Conservation (phyloP, 2,888 invertebrate genomes). For the Empis livida region DNA sequence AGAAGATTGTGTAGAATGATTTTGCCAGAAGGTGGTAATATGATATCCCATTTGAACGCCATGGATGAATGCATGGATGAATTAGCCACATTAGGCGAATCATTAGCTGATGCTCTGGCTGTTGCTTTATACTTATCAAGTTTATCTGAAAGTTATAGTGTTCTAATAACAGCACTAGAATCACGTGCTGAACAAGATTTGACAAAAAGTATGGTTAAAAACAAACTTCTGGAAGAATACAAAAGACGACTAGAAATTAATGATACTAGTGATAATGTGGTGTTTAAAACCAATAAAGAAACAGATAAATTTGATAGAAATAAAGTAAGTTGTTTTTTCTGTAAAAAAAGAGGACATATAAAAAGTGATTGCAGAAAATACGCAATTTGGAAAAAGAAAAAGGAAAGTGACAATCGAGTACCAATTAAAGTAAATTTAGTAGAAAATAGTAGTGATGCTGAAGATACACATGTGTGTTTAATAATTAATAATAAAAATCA, state of each 20-base stretch:
- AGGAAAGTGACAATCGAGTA: neutral
- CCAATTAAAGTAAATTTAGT: conserved; percentile 2
- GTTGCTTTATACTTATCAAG: neutral
- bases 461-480: neutral
- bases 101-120: neutral
- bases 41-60: neutral
- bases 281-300: conserved; percentile 1
- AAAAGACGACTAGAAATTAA: conserved; percentile 5
- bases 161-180: conserved; percentile 3
- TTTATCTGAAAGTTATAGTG: neutral
- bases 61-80: neutral
- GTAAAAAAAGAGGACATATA: too few species aligned
- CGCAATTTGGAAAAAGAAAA: conserved; percentile 7
- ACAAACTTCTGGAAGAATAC: conserved; percentile 8
- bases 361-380: conserved; percentile 11
- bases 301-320: neutral
- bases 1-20: neutral
- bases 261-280: neutral
- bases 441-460: neutral
- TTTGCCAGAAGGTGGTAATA: neutral
- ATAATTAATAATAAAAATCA: neutral
- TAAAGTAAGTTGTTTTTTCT: too few species aligned
- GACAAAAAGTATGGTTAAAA: conserved; percentile 10
- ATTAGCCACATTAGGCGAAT: neutral
- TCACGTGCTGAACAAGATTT: neutral